Percentiles rank a stretch among this genome's conserved stretches.
phyloP scores from a whole-genome alignment of 2,113 vertebrate genomes.

The Ochotona princeps region DNA sequence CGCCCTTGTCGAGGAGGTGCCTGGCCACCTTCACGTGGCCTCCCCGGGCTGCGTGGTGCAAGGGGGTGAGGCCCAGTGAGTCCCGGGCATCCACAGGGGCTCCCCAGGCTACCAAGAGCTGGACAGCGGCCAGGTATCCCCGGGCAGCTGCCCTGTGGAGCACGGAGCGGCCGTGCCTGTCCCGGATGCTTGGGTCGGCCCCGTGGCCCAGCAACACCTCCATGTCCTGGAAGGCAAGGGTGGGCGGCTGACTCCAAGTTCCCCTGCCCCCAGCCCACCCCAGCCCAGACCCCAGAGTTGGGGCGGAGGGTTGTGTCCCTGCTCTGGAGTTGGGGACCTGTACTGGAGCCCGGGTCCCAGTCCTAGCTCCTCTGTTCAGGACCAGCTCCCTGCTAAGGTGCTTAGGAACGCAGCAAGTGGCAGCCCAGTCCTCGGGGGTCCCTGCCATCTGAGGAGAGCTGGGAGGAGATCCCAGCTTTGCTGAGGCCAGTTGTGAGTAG shows the following conservation, averaged over 20 bases:
- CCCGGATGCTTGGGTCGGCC: slow-evolving; percentile 62
- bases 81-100: slow-evolving; percentile 59
- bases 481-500: no score
- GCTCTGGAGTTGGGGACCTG: no score
- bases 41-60: slow-evolving; percentile 73
- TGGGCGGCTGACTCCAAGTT: no score
- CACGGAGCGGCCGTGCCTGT: slow-evolving; percentile 67
- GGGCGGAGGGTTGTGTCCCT: no score
- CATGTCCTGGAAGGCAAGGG: slow-evolving; percentile 65
- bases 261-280: no score
- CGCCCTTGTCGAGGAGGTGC: slow-evolving; percentile 76
- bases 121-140: slow-evolving; percentile 56
- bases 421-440: background rate
- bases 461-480: no score
- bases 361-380: no score
- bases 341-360: no score
- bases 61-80: slow-evolving; percentile 71
- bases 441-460: background rate
- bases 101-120: slow-evolving; percentile 64
- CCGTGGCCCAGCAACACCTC: slow-evolving; percentile 68
- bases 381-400: no score
- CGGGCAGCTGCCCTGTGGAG: slow-evolving; percentile 76
- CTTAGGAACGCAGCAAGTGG: no score
- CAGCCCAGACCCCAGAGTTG: no score
- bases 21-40: slow-evolving; percentile 46